phyloP scores from a whole-genome alignment of 2,888 invertebrate genomes.

The Tetranychus piercei region DNA sequence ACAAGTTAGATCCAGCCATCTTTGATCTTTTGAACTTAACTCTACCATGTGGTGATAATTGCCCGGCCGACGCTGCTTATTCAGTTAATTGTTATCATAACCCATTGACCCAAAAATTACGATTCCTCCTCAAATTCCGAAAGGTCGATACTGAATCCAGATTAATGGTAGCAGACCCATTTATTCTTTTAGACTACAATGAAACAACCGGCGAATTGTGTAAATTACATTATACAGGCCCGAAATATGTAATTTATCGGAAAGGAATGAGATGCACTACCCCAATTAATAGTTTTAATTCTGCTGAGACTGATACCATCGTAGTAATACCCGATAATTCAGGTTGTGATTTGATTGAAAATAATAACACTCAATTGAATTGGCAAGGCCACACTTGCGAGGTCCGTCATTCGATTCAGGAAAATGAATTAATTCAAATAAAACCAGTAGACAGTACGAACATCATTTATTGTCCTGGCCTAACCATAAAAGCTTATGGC shows the following conservation, averaged over 20 bases:
- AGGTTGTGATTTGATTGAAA: background rate
- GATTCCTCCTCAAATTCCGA: background rate
- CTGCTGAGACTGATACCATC: background rate
- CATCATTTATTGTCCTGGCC: background rate
- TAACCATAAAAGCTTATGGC: background rate
- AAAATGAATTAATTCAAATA: constrained; percentile 3
- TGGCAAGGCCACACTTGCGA: constrained; percentile 1
- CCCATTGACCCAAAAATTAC: background rate
- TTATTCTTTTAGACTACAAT: background rate
- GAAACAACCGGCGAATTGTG: background rate
- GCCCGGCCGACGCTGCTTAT: background rate
- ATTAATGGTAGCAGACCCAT: background rate
- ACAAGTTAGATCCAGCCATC: background rate
- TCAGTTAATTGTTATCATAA: background rate
- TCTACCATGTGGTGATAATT: background rate
- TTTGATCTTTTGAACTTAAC: background rate
- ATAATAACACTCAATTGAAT: background rate
- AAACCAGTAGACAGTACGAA: background rate
- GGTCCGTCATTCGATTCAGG: background rate
- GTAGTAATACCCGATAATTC: background rate
- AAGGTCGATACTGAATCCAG: background rate
- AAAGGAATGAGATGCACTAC: background rate
- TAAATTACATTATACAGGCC: background rate
- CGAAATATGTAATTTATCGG: background rate
- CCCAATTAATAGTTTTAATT: background rate